These are phyloP conservation scores for Pygoscelis antarcticus DNA, from an alignment of 2,113 vertebrate genomes.

Conservation along the genomic window DNA sequence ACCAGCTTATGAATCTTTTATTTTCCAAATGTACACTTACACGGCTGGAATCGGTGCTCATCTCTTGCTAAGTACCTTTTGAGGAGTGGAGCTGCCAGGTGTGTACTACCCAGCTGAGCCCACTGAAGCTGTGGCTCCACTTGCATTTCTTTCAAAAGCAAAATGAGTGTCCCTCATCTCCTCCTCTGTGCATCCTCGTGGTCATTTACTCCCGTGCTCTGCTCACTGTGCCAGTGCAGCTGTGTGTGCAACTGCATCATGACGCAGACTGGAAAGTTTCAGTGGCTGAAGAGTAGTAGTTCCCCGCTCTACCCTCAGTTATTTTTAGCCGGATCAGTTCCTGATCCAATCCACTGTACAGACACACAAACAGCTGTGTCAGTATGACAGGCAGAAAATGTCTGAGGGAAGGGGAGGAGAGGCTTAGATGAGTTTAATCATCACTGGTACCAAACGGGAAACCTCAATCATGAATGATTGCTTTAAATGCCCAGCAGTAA, in stretches of 20 bases:
- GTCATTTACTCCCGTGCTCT: background rate
- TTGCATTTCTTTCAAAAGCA: background rate
- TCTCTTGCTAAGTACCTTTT: background rate
- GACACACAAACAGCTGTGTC: background rate
- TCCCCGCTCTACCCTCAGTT: background rate
- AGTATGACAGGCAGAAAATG: background rate
- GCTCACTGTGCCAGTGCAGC: background rate
- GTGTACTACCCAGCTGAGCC: background rate
- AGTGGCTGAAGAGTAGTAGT: background rate
- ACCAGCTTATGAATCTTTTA: background rate
- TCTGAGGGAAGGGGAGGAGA: background rate
- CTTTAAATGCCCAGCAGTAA: background rate
- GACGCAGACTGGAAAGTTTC: background rate
- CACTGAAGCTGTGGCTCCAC: background rate
- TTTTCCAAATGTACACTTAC: fast-evolving
- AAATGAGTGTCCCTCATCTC: background rate
- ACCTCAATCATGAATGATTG: background rate
- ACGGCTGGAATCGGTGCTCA: fast-evolving
- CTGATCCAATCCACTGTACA: background rate
- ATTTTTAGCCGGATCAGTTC: background rate
- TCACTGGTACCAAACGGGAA: background rate
- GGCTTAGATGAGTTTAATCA: background rate
- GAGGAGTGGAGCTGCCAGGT: background rate
- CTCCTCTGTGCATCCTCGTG: background rate
- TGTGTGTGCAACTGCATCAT: background rate